Base-by-base conservation (phyloP, 2,888 invertebrate species). In the Oxycera nigricornis region DNA sequence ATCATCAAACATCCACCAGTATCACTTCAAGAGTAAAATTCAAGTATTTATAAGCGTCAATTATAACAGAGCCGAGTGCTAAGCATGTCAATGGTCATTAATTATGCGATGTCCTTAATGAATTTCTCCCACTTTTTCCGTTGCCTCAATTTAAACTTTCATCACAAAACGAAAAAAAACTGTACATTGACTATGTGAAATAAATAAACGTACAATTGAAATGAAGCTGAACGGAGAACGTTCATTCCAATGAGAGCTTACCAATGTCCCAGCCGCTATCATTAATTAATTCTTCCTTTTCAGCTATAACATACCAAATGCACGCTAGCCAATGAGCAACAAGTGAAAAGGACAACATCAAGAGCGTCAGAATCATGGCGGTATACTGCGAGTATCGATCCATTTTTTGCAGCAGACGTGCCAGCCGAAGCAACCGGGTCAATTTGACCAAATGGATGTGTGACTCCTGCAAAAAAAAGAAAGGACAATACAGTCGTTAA, bases 291-390 rank as follows among this genome's bases (percentile, higher is more conserved):
- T 92, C 89, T 85, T 97, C 97, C 82, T 92, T 92, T 81, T 94
- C 94, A 7, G 97, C 97, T 80, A 97, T 96, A 79, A 96, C 94
- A 86, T 94, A 97, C 97, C 97, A 98, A 80, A 97, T 91, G 85
- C 97, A 97, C 14, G 97, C 97, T 77, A 97, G 88, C 97, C 97
- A 97, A 85, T 98, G 97, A 2, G 97, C 97, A 72, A 96, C 92
- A 79, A 97, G 87, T 55, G 95, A 94, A 87, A 97, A 98, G 80
- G 94, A 95, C 74, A 96, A 89, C 96, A 98, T 97, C 80, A 97
- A 88, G 77, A 98, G 89, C 11, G 96, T 95, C 78, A 97, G 88
- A 81, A 98, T 96, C 86, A 97, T 92, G 73, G 96, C 95, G 78
- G 95, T 95, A 87, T 97, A 97, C 86, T 97, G 97, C 9, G 96